phyloP scores from a whole-genome alignment of 1,140 invertebrate genomes.

The Aporrectodea caliginosa region DNA sequence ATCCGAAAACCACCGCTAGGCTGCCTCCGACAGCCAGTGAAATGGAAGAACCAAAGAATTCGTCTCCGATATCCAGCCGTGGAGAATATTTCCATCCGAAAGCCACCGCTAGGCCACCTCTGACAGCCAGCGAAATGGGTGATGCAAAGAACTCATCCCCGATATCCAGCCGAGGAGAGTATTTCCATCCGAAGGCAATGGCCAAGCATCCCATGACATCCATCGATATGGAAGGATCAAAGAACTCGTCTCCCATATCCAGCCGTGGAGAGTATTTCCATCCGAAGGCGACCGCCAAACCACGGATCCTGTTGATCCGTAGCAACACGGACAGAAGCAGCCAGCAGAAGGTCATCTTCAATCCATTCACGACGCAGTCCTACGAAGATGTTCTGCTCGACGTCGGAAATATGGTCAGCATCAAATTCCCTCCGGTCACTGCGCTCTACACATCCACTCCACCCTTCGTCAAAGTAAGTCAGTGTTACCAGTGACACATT shows the following conservation, averaged over 20 bases:
- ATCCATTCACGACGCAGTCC: slow-evolving; percentile 83
- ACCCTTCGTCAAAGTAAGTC: slow-evolving; percentile 45
- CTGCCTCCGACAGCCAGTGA: too few relatives aligned
- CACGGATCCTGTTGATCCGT: slow-evolving; percentile 45
- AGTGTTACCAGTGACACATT: neutral
- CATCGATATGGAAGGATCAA: too few relatives aligned
- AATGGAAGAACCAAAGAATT: too few relatives aligned
- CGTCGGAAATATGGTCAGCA: slow-evolving; percentile 41
- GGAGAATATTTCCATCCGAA: too few relatives aligned
- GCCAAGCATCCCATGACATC: too few relatives aligned
- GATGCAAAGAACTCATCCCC: too few relatives aligned
- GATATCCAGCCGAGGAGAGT: too few relatives aligned
- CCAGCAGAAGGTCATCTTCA: slow-evolving; percentile 63
- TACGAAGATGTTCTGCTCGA: slow-evolving; percentile 93
- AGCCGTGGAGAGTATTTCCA: neutral
- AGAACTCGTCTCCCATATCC: neutral
- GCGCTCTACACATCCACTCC: slow-evolving; percentile 42
- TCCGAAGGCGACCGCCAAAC: slow-evolving; percentile 21
- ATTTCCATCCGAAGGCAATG: too few relatives aligned
- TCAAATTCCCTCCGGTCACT: slow-evolving; percentile 39
- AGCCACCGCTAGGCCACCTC: too few relatives aligned
- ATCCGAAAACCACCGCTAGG: too few relatives aligned
- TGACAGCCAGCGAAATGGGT: too few relatives aligned
- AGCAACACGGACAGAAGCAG: slow-evolving; percentile 46
- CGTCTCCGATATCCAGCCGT: too few relatives aligned